These are phyloP conservation scores for Hydropsyche tenuis DNA, from an alignment of 1,140 invertebrate genomes.

Conservation along the genomic window DNA sequence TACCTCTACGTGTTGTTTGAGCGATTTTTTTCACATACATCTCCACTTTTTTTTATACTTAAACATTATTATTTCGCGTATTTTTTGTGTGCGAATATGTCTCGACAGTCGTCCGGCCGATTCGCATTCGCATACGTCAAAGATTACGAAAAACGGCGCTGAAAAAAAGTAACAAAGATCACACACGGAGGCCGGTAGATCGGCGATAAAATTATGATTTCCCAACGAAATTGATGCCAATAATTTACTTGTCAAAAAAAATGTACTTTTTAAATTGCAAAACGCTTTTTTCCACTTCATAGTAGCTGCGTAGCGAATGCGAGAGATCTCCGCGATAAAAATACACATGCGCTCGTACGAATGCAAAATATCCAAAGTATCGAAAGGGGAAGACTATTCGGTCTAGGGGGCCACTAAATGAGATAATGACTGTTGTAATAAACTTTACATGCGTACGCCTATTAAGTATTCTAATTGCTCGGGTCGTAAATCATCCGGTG, in stretches of 20 bases:
- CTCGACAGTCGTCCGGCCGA: too few relatives aligned
- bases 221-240: too few relatives aligned
- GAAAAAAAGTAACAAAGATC: too few relatives aligned
- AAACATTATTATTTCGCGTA: too few relatives aligned
- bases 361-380: not conserved
- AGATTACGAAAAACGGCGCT: too few relatives aligned
- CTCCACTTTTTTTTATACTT: too few relatives aligned
- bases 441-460: constrained; percentile 18
- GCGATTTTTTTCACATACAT: not conserved
- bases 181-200: too few relatives aligned
- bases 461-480: constrained; percentile 10
- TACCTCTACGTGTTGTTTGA: not conserved
- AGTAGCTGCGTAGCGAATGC: not conserved
- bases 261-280: not conserved
- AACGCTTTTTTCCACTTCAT: constrained; percentile 1
- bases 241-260: too few relatives aligned
- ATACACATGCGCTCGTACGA: not conserved
- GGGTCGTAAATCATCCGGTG: not conserved
- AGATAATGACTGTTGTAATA: constrained; percentile 18
- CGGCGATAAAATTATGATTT: too few relatives aligned
- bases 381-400: not conserved
- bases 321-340: not conserved
- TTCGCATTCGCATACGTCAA: too few relatives aligned
- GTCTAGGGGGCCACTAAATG: not conserved
- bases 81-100: too few relatives aligned